Evolutionary conservation across 1,140 invertebrate species (phyloP), one percentile per base, ranked within the genome.

Genomic region (Drosophila pseudoananassae): DNA sequence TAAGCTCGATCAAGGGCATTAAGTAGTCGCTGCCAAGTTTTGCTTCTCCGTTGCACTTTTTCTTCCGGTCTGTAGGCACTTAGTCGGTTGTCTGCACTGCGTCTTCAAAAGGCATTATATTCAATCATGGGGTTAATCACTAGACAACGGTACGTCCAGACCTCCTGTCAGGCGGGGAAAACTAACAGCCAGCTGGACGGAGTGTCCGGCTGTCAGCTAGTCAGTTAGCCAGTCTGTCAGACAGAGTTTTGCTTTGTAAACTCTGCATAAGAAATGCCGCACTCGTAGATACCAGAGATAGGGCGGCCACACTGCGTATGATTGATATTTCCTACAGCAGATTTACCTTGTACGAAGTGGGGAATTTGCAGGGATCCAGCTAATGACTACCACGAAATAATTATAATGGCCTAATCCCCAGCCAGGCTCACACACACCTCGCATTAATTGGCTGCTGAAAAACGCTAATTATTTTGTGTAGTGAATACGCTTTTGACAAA

Each of bases 381-480:
- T 77, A 85, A 84, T 80, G 69, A 71, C 81, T 61, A 51, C 49
- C 40, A 45, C 12, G 49, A 53, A 36, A 58, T 85, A 81, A 87
- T 81, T 70, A 81, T 31, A 71, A 59, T 61, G 57, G 36, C 14
- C 40, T 17, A 36, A 49, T 57, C 51, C 54, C 57, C 51, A 58
- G 51, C 55, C 31, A 58, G 52, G 38, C 53, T 43, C 52, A 74
- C 54, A 52, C 38, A 20, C 12, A 25, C n/a, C 43, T 27, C 55
- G 56, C 59, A 43, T 54, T 80, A 59, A 69, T 73, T 61, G 57
- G 54, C 50, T 58, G 54, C 59, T 77, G 51, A 69, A 69, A 69
- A 69, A 69, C 65, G 63, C 61, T 82, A 88, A 87, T 87, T 88
- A 87, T 87, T 72, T 88, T 76, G 83, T 88, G 88, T 83, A 87